A percentile compares a stretch with the other conserved stretches of the same genome.
Conservation (phyloP, 2,888 invertebrate genomes). For the Osedax frankpressi region DNA sequence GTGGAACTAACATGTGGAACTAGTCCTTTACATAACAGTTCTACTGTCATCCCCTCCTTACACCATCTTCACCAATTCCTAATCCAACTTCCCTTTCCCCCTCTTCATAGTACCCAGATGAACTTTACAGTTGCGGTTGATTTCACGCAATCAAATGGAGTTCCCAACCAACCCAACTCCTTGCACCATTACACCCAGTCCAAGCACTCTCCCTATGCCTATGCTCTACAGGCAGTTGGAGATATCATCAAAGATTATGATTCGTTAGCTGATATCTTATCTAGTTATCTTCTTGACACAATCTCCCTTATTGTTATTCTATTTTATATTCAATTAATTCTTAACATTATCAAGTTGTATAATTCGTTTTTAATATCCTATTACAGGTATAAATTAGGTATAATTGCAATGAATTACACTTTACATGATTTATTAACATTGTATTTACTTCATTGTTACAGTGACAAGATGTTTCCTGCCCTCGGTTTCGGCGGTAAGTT, state of each 20-base stretch:
- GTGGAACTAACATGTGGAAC: too few relatives aligned
- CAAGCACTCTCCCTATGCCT: conserved; percentile 49
- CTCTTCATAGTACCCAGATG: conserved; percentile 40
- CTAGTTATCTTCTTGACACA: too few relatives aligned
- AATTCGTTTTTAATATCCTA: too few relatives aligned
- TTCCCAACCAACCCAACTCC: conserved; percentile 43
- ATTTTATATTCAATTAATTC: too few relatives aligned
- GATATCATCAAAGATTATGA: conserved; percentile 48
- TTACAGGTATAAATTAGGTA: too few relatives aligned
- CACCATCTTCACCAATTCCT: background rate
- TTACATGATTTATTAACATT: too few relatives aligned
- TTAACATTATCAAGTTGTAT: too few relatives aligned
- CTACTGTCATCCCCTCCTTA: too few relatives aligned
- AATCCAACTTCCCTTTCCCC: background rate
- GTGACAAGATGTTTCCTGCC: conserved; percentile 51
- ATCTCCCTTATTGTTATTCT: too few relatives aligned
- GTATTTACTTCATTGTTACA: too few relatives aligned
- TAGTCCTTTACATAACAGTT: too few relatives aligned
- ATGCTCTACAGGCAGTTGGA: conserved; percentile 48
- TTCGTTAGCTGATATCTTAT: conserved; percentile 37
- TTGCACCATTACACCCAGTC: conserved; percentile 48
- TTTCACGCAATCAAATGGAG: conserved; percentile 49
- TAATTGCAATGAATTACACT: too few relatives aligned
- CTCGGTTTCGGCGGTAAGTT: conserved; percentile 51
- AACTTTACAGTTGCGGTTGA: conserved; percentile 50